Evolutionary conservation across 2,113 vertebrate genomes (phyloP).

Genomic region (Edolisoma coerulescens): DNA sequence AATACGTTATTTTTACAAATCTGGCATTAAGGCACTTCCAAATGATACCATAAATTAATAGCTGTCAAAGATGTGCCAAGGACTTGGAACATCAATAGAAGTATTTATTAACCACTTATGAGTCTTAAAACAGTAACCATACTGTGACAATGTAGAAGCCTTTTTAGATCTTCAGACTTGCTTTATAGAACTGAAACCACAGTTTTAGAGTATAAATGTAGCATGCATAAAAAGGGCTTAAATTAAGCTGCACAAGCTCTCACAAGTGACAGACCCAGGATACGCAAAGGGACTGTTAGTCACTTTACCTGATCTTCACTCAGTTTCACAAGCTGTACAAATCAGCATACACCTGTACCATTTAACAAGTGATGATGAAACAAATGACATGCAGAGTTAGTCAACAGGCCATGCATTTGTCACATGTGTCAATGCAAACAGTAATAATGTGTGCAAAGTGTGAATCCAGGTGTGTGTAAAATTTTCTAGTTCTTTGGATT

Average conservation of each 20-base stretch:
- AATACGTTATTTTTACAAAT: neutral
- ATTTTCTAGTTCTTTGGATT: neutral
- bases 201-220: neutral
- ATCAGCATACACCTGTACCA: neutral
- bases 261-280: rapidly evolving
- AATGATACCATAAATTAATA: neutral
- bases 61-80: neutral
- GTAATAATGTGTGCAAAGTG: neutral
- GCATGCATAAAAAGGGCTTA: neutral
- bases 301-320: neutral
- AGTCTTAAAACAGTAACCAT: neutral
- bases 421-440: neutral
- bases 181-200: neutral
- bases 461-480: neutral
- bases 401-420: neutral
- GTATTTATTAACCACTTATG: neutral
- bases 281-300: no score
- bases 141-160: neutral
- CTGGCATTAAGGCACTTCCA: neutral
- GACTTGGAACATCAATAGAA: neutral
- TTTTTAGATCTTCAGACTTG: neutral
- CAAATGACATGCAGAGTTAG: neutral
- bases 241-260: neutral
- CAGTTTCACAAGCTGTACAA: neutral
- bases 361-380: neutral